These are phyloP conservation scores for Leucopsar rothschildi DNA, from an alignment of 2,113 vertebrate species.

Conservation along the genomic window DNA sequence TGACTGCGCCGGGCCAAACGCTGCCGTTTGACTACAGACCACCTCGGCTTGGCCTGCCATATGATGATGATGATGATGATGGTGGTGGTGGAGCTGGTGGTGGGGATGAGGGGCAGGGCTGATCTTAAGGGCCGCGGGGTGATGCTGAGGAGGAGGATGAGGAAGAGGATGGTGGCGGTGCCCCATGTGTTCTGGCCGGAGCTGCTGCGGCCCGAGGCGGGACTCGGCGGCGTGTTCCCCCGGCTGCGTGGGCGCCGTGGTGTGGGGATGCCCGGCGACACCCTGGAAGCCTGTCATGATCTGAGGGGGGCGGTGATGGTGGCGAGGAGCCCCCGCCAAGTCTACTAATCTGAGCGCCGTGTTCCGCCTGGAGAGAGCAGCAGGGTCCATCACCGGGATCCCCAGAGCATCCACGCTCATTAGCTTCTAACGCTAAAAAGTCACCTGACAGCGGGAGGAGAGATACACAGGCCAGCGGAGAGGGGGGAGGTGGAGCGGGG, in stretches of 20 bases:
- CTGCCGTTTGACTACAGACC: constrained; percentile 85
- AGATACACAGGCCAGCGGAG: constrained; percentile 80
- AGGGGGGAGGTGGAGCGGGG: background rate
- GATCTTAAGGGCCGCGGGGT: constrained; percentile 89
- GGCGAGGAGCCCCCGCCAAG: constrained; percentile 83
- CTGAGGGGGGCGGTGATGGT: constrained; percentile 79
- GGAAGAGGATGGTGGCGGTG: constrained; percentile 84
- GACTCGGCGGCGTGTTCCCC: constrained; percentile 84
- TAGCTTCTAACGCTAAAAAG: constrained; percentile 84
- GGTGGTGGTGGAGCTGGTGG: constrained; percentile 77
- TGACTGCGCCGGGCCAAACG: constrained; percentile 84
- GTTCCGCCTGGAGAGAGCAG: constrained; percentile 88
- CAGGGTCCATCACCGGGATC: constrained; percentile 86
- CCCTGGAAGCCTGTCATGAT: constrained; percentile 88
- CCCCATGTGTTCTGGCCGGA: constrained; percentile 89
- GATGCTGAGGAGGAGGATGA: constrained; percentile 79
- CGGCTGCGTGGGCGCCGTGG: constrained; percentile 83
- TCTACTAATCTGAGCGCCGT: constrained; percentile 90
- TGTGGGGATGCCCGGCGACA: constrained; percentile 84
- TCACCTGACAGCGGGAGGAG: constrained; percentile 88
- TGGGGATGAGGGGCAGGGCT: constrained; percentile 94
- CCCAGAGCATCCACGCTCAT: constrained; percentile 86
- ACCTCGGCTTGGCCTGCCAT: constrained; percentile 86
- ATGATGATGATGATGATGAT: constrained; percentile 80
- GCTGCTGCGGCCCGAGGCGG: constrained; percentile 84